phyloP scores from a whole-genome alignment of 2,113 vertebrate species.

The Enhydra lutris region DNA sequence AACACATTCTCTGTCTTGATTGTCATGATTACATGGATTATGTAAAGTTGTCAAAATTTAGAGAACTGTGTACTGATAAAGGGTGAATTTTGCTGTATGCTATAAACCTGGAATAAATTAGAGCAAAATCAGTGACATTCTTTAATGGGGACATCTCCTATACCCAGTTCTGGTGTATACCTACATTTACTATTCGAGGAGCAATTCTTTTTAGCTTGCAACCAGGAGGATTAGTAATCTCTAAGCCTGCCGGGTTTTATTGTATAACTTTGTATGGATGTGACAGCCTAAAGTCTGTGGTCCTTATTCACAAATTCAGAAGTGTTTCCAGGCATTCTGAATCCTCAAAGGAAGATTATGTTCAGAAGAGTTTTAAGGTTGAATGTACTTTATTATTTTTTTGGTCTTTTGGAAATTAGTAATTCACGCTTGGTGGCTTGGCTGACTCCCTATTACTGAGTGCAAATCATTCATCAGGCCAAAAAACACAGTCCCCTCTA shows the following conservation, averaged over 20 bases:
- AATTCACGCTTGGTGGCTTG: conserved; percentile 54
- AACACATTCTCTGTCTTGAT: background rate
- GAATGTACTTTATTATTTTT: conserved; percentile 70
- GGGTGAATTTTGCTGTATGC: background rate
- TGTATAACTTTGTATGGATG: conserved; percentile 58
- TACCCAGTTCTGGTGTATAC: conserved; percentile 1
- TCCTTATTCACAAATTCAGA: conserved; percentile 59
- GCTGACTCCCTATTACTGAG: conserved; percentile 60
- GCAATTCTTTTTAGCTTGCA: background rate
- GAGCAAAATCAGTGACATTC: conserved; percentile 36
- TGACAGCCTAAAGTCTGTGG: conserved; percentile 28
- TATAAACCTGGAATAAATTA: conserved; percentile 4
- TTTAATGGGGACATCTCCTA: background rate
- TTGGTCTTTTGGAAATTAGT: conserved; percentile 70
- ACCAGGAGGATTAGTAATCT: conserved; percentile 41
- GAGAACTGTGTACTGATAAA: background rate
- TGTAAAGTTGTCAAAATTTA: background rate
- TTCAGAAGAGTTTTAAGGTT: conserved; percentile 72
- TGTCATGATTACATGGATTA: background rate
- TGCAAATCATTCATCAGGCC: conserved; percentile 61
- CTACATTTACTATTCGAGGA: conserved; percentile 42
- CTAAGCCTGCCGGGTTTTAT: conserved; percentile 59
- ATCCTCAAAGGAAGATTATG: conserved; percentile 67
- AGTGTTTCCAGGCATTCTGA: conserved; percentile 58
- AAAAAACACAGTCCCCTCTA: background rate